Evolutionary conservation across 2,888 invertebrate species (phyloP).

Genomic region (Drosophila imparisetae): DNA sequence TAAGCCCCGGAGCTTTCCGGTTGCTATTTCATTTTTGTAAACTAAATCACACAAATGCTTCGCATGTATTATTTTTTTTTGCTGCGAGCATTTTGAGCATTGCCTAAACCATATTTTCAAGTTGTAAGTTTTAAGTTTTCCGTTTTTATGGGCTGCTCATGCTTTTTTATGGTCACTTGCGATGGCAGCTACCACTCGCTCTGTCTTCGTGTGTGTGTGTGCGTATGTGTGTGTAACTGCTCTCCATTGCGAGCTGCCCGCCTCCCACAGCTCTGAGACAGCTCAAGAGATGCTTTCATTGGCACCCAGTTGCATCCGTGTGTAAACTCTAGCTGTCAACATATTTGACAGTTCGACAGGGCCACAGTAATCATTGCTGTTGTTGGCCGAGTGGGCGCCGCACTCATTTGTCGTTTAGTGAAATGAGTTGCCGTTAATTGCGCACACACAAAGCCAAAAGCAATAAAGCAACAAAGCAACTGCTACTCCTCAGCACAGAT

Average conservation of each 20-base stretch:
- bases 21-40: constrained; percentile 35
- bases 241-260: not conserved
- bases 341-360: constrained; percentile 72
- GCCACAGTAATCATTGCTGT: constrained; percentile 12
- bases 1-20: not conserved
- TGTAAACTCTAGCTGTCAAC: constrained; percentile 69
- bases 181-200: constrained; percentile 43
- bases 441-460: constrained; percentile 23
- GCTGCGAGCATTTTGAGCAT: constrained; percentile 35
- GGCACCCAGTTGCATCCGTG: constrained; percentile 29
- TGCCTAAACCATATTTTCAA: constrained; percentile 42
- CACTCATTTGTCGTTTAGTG: constrained; percentile 66
- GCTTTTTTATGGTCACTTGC: constrained; percentile 54
- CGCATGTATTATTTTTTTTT: not conserved
- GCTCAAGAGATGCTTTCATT: constrained; percentile 58
- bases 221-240: not conserved
- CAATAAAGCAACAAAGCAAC: constrained; percentile 2
- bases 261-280: constrained; percentile 42
- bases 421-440: constrained; percentile 74
- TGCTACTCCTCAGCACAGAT: constrained; percentile 13
- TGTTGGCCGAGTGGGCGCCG: constrained; percentile 44
- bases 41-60: constrained; percentile 44
- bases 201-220: constrained; percentile 3
- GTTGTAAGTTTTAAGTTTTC: constrained; percentile 46
- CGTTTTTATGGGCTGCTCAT: constrained; percentile 56